Evolutionary conservation across 2,113 vertebrate genomes (phyloP).

Genomic region (Rhodinocichla rosea): DNA sequence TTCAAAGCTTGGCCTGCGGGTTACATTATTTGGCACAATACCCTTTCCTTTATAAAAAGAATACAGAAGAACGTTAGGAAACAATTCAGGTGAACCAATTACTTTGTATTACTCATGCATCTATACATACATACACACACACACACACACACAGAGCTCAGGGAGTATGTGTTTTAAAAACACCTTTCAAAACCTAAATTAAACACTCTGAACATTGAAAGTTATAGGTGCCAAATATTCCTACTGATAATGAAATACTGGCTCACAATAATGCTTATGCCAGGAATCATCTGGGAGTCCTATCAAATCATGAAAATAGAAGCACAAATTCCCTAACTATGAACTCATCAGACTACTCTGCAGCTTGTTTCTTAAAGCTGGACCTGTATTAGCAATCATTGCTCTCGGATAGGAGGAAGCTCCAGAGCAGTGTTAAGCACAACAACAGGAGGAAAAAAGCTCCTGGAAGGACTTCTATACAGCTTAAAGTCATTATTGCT

Average conservation of each 20-base stretch:
- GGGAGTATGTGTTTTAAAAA: background rate
- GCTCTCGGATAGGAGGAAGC: background rate
- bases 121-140: background rate
- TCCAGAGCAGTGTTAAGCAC: background rate
- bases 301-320: slow-evolving; percentile 44
- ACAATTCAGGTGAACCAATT: background rate
- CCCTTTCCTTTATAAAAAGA: slow-evolving; percentile 80
- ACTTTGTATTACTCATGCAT: background rate
- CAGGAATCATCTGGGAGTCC: slow-evolving; percentile 20
- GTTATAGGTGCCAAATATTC: background rate
- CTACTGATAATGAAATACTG: background rate
- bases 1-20: slow-evolving; percentile 85
- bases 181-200: background rate
- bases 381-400: background rate
- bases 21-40: slow-evolving; percentile 79
- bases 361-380: background rate
- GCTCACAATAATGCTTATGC: background rate
- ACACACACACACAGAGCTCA: background rate
- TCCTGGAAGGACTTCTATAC: background rate
- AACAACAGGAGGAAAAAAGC: background rate
- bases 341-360: slow-evolving; percentile 13
- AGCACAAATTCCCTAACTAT: slow-evolving; percentile 27
- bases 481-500: background rate
- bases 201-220: background rate
- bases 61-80: slow-evolving; percentile 26